These are phyloP conservation scores for Melanophora roralis DNA, from an alignment of 2,888 invertebrate genomes.

Conservation along the genomic window DNA sequence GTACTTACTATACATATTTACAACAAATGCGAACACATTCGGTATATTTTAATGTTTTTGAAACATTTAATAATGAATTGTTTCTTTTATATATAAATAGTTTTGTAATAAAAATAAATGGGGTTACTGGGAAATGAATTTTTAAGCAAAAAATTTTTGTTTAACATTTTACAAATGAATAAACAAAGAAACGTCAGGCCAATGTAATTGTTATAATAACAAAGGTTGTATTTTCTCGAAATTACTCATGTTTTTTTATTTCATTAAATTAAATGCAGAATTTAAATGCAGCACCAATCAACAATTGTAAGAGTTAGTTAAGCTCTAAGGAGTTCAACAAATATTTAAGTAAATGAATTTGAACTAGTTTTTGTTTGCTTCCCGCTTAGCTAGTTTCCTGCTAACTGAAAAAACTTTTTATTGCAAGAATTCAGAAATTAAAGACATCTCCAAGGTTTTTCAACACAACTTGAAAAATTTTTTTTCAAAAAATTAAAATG, in stretches of 20 bases:
- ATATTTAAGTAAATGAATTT: too few relatives aligned
- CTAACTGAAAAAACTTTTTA: too few relatives aligned
- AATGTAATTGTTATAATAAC: not conserved
- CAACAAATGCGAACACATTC: too few relatives aligned
- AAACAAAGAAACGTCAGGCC: not conserved
- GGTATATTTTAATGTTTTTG: slow-evolving; percentile 48
- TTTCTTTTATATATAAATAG: slow-evolving; percentile 32
- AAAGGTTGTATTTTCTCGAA: not conserved
- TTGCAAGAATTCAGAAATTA: too few relatives aligned
- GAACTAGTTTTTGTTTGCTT: too few relatives aligned
- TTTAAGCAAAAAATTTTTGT: not conserved
- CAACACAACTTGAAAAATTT: too few relatives aligned
- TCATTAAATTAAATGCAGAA: not conserved
- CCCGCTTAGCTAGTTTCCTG: too few relatives aligned
- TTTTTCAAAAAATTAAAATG: too few relatives aligned
- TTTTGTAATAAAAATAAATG: slow-evolving; percentile 54
- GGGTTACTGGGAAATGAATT: slow-evolving; percentile 56
- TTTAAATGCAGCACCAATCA: not conserved
- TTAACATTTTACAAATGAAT: not conserved
- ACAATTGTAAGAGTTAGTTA: too few relatives aligned
- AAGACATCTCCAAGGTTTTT: too few relatives aligned
- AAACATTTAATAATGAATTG: slow-evolving; percentile 59
- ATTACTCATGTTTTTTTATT: not conserved
- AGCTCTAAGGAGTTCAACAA: too few relatives aligned
- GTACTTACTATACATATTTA: too few relatives aligned